A percentile compares a stretch with the other conserved stretches of the same genome.
Evolutionary conservation across 1,140 invertebrate genomes (phyloP).

Genomic region (Ceratina calcarata): DNA sequence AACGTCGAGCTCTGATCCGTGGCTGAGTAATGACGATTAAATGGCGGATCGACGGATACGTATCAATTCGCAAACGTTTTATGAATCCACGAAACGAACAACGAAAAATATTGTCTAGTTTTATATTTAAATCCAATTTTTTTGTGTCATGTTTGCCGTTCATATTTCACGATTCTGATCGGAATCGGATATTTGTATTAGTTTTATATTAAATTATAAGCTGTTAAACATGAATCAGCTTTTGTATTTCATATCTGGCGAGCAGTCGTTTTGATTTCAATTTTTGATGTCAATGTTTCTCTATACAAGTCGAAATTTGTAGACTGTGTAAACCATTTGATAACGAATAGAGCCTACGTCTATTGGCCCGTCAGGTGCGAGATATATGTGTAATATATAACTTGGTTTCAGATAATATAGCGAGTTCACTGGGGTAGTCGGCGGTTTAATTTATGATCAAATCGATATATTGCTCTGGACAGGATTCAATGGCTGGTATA

Average conservation of each 20-base stretch:
- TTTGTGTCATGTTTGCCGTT: not conserved
- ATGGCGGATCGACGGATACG: not conserved
- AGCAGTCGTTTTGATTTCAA: not conserved
- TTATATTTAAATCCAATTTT: not conserved
- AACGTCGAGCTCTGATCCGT: constrained; percentile 38
- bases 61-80: constrained; percentile 38
- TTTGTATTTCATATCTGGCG: not conserved
- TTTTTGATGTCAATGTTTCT: not conserved
- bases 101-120: not conserved
- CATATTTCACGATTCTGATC: not conserved
- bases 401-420: not conserved
- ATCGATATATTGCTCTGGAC: not conserved
- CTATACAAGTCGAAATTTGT: not conserved
- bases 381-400: not conserved
- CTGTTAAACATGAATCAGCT: not conserved
- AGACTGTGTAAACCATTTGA: not conserved
- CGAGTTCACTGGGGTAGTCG: not conserved
- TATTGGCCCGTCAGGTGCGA: not conserved
- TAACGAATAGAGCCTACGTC: not conserved
- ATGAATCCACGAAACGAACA: not conserved
- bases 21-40: constrained; percentile 16
- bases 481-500: not conserved
- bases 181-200: too few relatives aligned
- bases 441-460: not conserved
- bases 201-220: not conserved